phyloP scores from a whole-genome alignment of 2,888 invertebrate species.

The Saturnia japonica region DNA sequence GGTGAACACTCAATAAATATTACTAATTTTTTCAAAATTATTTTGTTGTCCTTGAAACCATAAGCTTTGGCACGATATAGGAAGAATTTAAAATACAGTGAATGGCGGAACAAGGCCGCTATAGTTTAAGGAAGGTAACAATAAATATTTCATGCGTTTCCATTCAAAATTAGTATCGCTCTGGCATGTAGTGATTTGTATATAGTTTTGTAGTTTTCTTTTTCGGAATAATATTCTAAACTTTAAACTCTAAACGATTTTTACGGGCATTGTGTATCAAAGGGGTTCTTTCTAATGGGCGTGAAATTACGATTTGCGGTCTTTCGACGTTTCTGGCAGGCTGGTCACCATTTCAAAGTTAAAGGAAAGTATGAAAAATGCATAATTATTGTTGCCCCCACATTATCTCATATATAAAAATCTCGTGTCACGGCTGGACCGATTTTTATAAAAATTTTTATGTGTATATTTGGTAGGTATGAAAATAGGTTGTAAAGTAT shows the following conservation, averaged over 20 bases:
- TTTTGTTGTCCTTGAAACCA: neutral
- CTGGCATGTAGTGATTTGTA: neutral
- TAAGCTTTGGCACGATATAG: neutral
- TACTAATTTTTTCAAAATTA: neutral
- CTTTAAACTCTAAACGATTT: neutral
- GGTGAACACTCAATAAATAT: neutral
- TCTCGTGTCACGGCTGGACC: neutral
- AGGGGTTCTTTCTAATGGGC: neutral
- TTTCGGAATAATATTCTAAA: neutral
- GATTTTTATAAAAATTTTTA: too few relatives aligned
- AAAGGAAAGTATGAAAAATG: conserved; percentile 4
- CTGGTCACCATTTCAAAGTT: neutral
- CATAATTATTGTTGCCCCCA: neutral
- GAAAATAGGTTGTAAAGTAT: too few relatives aligned
- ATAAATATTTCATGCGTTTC: conserved; percentile 1
- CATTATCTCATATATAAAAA: neutral
- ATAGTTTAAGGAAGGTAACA: neutral
- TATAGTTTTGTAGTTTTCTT: neutral
- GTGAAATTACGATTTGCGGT: conserved; percentile 2
- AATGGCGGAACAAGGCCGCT: neutral
- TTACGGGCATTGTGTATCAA: neutral
- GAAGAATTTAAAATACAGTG: neutral
- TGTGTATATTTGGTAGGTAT: too few relatives aligned
- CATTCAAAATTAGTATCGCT: conserved; percentile 1
- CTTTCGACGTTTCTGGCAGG: neutral